phyloP scores from a whole-genome alignment of 2,888 invertebrate species.

The Hydriomena furcata region DNA sequence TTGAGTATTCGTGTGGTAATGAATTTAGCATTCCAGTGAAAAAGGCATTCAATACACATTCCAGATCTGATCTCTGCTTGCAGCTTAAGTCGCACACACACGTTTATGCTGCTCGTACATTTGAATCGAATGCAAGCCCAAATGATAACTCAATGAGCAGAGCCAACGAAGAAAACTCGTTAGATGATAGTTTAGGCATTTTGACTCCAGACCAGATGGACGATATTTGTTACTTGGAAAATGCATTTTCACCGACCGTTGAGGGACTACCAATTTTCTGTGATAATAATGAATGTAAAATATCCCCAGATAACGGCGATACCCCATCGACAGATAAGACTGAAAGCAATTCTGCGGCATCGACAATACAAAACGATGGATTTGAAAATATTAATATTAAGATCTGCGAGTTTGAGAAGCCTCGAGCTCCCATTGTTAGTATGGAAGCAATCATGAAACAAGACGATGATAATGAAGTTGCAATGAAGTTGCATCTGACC shows the following conservation, averaged over 20 bases:
- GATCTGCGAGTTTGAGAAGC: slow-evolving; percentile 41
- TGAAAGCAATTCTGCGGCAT: slow-evolving; percentile 79
- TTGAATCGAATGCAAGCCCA: slow-evolving; percentile 71
- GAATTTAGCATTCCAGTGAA: slow-evolving; percentile 59
- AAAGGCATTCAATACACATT: slow-evolving; percentile 69
- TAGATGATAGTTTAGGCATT: slow-evolving; percentile 94
- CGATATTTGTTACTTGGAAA: slow-evolving; percentile 85
- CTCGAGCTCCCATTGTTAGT: slow-evolving; percentile 57
- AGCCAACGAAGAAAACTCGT: slow-evolving; percentile 89
- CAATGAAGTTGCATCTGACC: slow-evolving; percentile 30
- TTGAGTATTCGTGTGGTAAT: slow-evolving; percentile 77
- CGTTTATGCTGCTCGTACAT: slow-evolving; percentile 46
- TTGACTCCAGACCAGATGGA: slow-evolving; percentile 96
- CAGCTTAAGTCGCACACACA: slow-evolving; percentile 70
- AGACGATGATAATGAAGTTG: slow-evolving; percentile 44
- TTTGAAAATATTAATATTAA: slow-evolving; percentile 59
- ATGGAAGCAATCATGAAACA: slow-evolving; percentile 52
- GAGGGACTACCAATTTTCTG: slow-evolving; percentile 84
- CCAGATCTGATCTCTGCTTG: slow-evolving; percentile 74
- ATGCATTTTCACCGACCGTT: slow-evolving; percentile 86
- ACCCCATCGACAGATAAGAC: slow-evolving; percentile 84
- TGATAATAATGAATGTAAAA: slow-evolving; percentile 70
- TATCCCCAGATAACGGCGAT: slow-evolving; percentile 76
- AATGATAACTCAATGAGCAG: slow-evolving; percentile 74
- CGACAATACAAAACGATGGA: slow-evolving; percentile 77